phyloP scores from a whole-genome alignment of 1,140 invertebrate genomes.

The Listronotus bonariensis region DNA sequence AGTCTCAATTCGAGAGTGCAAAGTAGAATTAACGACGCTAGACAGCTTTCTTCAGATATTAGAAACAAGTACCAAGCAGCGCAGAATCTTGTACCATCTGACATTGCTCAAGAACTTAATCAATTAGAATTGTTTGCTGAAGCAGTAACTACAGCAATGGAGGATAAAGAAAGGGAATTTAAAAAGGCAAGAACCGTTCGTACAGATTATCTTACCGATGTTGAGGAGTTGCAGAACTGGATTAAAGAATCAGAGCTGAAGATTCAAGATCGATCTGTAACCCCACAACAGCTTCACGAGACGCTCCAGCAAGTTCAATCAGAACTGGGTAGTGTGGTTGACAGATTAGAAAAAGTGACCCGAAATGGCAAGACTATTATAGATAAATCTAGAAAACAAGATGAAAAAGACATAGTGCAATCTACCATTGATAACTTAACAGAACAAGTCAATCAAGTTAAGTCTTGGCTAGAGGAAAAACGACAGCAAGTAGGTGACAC shows the following conservation, averaged over 20 bases:
- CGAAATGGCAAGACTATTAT: constrained; percentile 77
- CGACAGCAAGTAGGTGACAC: constrained; percentile 83
- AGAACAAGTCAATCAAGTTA: constrained; percentile 78
- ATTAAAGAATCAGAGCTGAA: constrained; percentile 79
- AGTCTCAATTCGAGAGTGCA: constrained; percentile 56
- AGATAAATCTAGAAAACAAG: constrained; percentile 76
- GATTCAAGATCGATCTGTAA: constrained; percentile 77
- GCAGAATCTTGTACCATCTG: constrained; percentile 71
- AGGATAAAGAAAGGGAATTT: constrained; percentile 84
- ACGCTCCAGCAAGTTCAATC: constrained; percentile 75
- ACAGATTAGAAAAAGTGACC: constrained; percentile 77
- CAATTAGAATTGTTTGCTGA: constrained; percentile 80
- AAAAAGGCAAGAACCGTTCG: constrained; percentile 81
- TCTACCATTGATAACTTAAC: constrained; percentile 75
- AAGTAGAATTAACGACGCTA: constrained; percentile 62
- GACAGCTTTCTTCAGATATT: constrained; percentile 67
- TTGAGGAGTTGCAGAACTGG: constrained; percentile 83
- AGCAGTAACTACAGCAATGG: constrained; percentile 75
- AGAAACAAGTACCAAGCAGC: constrained; percentile 68
- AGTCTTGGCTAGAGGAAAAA: constrained; percentile 78
- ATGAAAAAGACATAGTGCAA: constrained; percentile 76
- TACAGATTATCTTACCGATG: constrained; percentile 76
- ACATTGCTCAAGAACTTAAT: constrained; percentile 75
- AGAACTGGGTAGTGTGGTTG: constrained; percentile 72
- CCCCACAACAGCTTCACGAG: constrained; percentile 77